phyloP scores from a whole-genome alignment of 2,113 vertebrate species.

The Meles meles region DNA sequence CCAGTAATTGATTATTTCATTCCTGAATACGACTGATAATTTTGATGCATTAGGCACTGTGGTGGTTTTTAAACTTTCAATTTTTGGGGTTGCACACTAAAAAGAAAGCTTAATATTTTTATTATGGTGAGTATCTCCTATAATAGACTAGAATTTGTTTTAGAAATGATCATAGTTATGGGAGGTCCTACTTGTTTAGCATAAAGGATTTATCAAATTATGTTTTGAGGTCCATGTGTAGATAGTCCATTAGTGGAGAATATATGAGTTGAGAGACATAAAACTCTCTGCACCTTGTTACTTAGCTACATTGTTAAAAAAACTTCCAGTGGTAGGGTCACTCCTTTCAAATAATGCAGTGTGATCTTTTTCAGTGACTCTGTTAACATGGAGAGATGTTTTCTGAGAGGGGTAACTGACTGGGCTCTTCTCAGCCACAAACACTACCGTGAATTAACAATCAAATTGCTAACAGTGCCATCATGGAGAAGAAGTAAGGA shows the following conservation, averaged over 20 bases:
- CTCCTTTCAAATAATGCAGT: not conserved
- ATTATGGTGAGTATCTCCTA: not conserved
- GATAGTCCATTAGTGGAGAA: not conserved
- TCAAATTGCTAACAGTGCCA: not conserved
- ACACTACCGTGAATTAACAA: not conserved
- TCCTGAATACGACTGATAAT: not conserved
- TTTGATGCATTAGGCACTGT: not conserved
- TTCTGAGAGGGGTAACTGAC: not conserved
- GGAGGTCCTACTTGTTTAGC: not conserved
- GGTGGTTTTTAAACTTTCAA: not conserved
- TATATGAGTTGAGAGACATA: not conserved
- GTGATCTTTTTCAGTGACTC: not conserved
- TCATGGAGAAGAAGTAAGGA: not conserved
- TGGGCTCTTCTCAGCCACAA: not conserved
- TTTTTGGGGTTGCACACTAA: not conserved
- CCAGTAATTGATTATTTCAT: not conserved
- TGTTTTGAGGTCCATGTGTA: not conserved
- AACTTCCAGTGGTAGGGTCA: not conserved
- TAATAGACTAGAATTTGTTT: not conserved
- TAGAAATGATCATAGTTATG: not conserved
- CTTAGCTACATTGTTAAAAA: not conserved
- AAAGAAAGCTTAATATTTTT: not conserved
- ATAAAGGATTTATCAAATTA: not conserved
- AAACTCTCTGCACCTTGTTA: not conserved
- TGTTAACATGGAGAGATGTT: not conserved